A percentile compares a stretch with the other conserved stretches of the same genome.
These are phyloP conservation scores for Autographa gamma DNA, from an alignment of 2,888 invertebrate species.

Conservation along the genomic window DNA sequence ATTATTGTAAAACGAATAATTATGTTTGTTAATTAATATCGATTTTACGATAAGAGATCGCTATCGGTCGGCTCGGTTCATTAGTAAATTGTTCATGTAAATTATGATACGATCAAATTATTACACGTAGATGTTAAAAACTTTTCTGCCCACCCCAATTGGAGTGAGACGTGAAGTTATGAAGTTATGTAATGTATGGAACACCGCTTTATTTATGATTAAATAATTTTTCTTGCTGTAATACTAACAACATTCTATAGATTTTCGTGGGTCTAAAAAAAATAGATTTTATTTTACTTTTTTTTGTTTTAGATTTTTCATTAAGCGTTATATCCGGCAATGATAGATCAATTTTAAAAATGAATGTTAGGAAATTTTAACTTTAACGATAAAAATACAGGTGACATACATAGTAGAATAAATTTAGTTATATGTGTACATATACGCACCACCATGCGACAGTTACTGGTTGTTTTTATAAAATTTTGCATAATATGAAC, in stretches of 20 bases:
- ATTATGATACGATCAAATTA: not conserved
- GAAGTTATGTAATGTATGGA: not conserved
- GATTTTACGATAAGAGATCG: not conserved
- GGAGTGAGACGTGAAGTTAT: not conserved
- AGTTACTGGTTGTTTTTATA: not conserved
- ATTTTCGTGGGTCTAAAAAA: too few relatives aligned
- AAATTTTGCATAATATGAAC: not conserved
- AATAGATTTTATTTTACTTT: too few relatives aligned
- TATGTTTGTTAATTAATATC: constrained; percentile 4
- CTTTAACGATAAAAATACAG: too few relatives aligned
- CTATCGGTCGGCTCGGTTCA: not conserved
- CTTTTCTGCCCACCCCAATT: not conserved
- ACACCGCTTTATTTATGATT: not conserved
- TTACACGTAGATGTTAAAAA: not conserved
- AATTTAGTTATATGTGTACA: not conserved
- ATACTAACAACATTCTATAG: too few relatives aligned
- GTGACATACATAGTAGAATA: not conserved
- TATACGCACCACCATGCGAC: too few relatives aligned
- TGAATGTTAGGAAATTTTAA: too few relatives aligned
- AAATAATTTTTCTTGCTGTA: too few relatives aligned
- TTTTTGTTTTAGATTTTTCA: too few relatives aligned
- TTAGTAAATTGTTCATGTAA: constrained; percentile 6
- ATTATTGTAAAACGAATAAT: not conserved
- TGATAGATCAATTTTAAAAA: too few relatives aligned
- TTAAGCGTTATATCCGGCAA: too few relatives aligned